Percentiles rank a stretch among this genome's conserved stretches.
Conservation (phyloP, 2,113 vertebrate species). For the Columba livia region DNA sequence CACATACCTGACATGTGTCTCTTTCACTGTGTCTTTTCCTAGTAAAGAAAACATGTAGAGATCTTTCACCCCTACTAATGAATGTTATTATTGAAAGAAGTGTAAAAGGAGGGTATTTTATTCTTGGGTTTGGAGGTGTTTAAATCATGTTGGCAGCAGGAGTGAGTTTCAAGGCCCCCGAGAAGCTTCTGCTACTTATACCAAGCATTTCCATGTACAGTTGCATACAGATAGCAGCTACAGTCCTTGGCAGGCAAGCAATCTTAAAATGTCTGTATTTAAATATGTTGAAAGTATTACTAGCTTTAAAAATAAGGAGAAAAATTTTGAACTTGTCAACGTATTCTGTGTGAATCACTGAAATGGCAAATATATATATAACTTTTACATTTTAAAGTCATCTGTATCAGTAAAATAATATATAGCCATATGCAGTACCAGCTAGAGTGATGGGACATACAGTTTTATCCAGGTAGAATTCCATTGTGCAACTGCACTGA, state of each 20-base stretch:
- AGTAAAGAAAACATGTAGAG: background rate
- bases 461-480: background rate
- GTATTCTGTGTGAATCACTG: background rate
- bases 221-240: background rate
- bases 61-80: background rate
- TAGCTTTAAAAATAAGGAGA: background rate
- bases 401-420: background rate
- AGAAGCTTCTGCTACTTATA: background rate
- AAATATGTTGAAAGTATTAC: background rate
- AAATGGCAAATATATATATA: background rate
- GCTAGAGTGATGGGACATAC: background rate
- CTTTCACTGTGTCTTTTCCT: background rate
- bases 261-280: background rate
- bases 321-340: background rate
- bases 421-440: background rate
- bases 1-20: background rate
- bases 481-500: background rate
- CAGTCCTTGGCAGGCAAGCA: background rate
- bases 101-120: background rate
- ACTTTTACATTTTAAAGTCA: background rate
- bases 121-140: background rate
- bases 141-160: background rate
- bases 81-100: background rate
- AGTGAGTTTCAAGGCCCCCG: background rate
- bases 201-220: background rate